These are phyloP conservation scores for Macrophya alboannulata DNA, from an alignment of 2,888 invertebrate genomes.

Conservation along the genomic window DNA sequence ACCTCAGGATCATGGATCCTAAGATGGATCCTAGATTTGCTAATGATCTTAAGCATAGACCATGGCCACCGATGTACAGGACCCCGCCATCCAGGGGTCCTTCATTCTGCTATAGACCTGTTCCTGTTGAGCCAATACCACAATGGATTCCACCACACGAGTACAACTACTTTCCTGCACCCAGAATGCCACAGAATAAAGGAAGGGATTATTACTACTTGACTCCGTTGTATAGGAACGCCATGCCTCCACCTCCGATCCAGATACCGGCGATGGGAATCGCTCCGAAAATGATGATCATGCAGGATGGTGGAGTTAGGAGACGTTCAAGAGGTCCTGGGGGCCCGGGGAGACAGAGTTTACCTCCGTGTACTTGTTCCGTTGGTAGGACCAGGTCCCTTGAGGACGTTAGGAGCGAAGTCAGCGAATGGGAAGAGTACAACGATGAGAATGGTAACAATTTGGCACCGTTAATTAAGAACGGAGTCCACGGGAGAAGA, in stretches of 20 bases:
- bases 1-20: slow-evolving; percentile 80
- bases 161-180: slow-evolving; percentile 81
- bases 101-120: slow-evolving; percentile 79
- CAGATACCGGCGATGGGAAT: slow-evolving; percentile 69
- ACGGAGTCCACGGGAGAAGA: slow-evolving; percentile 83
- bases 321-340: slow-evolving; percentile 70
- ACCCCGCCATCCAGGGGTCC: slow-evolving; percentile 75
- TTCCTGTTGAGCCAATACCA: slow-evolving; percentile 80
- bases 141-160: slow-evolving; percentile 82
- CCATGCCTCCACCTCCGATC: slow-evolving; percentile 81
- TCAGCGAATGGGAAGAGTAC: slow-evolving; percentile 84
- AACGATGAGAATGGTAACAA: slow-evolving; percentile 85
- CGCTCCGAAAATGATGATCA: slow-evolving; percentile 75
- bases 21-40: slow-evolving; percentile 84
- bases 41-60: slow-evolving; percentile 81
- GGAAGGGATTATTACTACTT: slow-evolving; percentile 84
- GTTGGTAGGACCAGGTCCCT: slow-evolving; percentile 85
- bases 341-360: slow-evolving; percentile 67
- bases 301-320: slow-evolving; percentile 68
- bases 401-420: slow-evolving; percentile 87
- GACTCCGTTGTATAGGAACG: slow-evolving; percentile 86
- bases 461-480: slow-evolving; percentile 79
- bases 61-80: slow-evolving; percentile 86
- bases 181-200: slow-evolving; percentile 79
- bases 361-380: slow-evolving; percentile 83